Conservation (phyloP, 1,140 invertebrate genomes). For the Procambarus clarkii region DNA sequence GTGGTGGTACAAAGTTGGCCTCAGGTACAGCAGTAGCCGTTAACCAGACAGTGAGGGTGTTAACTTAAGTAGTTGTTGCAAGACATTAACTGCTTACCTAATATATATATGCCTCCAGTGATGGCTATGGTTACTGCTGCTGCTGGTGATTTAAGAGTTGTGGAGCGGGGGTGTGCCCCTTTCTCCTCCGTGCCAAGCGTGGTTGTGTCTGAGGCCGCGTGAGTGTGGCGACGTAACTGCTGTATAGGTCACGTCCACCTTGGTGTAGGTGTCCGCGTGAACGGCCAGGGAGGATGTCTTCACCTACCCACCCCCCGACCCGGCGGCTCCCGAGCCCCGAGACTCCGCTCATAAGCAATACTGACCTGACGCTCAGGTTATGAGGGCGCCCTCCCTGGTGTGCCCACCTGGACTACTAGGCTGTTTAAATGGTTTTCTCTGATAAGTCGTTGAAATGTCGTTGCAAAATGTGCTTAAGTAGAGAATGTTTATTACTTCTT, state of each 20-base stretch:
- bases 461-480: conserved; percentile 70
- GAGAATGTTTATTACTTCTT: conserved; percentile 69
- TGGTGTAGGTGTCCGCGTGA: conserved; percentile 63
- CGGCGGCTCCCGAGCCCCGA: conserved; percentile 31
- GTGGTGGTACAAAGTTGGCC: conserved; percentile 48
- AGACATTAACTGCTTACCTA: background rate
- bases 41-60: conserved; percentile 33
- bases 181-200: conserved; percentile 70
- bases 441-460: conserved; percentile 69
- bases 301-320: conserved; percentile 32
- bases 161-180: conserved; percentile 56
- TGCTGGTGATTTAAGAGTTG: conserved; percentile 18
- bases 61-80: background rate
- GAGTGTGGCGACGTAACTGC: conserved; percentile 59
- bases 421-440: conserved; percentile 68
- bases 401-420: conserved; percentile 63
- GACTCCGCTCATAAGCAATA: conserved; percentile 66
- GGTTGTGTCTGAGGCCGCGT: conserved; percentile 68
- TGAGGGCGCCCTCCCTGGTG: conserved; percentile 61
- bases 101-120: conserved; percentile 10
- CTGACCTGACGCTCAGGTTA: conserved; percentile 64
- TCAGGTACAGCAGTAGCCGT: conserved; percentile 38
- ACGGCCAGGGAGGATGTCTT: conserved; percentile 58
- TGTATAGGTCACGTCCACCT: conserved; percentile 66
- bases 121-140: conserved; percentile 28